Percentiles rank a stretch among this genome's conserved stretches.
These are phyloP conservation scores for Cryptoblepharus egeriae DNA, from an alignment of 2,797 vertebrate species.

Conservation along the genomic window DNA sequence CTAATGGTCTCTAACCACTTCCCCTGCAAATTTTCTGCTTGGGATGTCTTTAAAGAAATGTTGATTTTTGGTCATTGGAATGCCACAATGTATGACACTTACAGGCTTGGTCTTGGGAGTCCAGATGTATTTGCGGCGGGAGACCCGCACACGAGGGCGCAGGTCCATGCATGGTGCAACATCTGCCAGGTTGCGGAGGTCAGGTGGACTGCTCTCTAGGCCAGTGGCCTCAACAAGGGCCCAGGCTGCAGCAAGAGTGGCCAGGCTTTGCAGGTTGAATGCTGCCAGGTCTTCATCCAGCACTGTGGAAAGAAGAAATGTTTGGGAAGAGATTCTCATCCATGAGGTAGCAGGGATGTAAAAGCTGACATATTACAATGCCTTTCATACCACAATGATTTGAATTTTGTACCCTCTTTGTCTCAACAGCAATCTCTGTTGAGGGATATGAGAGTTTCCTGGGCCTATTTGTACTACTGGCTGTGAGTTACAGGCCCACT, in stretches of 20 bases:
- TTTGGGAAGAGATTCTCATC: not conserved
- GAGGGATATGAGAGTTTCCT: not conserved
- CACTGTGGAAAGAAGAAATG: conserved; percentile 13
- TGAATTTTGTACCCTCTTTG: not conserved
- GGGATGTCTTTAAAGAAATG: no score
- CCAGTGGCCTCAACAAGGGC: conserved; percentile 85
- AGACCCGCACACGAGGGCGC: conserved; percentile 83
- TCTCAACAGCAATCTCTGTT: not conserved
- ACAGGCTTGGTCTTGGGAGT: conserved; percentile 92
- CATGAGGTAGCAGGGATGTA: not conserved
- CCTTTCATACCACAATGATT: not conserved
- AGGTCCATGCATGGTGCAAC: conserved; percentile 30
- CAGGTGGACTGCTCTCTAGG: conserved; percentile 60
- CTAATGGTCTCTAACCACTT: no score
- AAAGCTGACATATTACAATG: not conserved
- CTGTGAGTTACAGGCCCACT: not conserved
- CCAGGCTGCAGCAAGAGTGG: conserved; percentile 91
- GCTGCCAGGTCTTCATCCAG: conserved; percentile 86
- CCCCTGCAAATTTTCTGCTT: no score
- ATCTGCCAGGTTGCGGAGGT: conserved; percentile 64
- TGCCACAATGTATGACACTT: conserved; percentile 58
- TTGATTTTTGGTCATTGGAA: no score
- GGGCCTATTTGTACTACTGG: not conserved
- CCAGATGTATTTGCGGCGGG: conserved; percentile 93
- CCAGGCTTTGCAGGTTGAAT: conserved; percentile 92